Percentiles rank a stretch among this genome's conserved stretches.
These are phyloP conservation scores for Epistrophe grossulariae DNA, from an alignment of 2,888 invertebrate genomes.

Conservation along the genomic window DNA sequence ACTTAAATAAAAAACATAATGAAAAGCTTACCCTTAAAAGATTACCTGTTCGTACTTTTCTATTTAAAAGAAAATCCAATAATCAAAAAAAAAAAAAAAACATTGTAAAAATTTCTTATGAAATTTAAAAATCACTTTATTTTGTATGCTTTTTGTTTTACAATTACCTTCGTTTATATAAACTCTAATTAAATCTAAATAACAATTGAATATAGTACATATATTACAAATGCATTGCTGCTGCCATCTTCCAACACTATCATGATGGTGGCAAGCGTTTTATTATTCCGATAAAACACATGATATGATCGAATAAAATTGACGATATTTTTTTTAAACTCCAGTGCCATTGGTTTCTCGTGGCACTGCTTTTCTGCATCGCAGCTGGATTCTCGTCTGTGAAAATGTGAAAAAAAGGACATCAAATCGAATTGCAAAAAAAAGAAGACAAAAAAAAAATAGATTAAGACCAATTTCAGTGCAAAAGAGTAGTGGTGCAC, in stretches of 20 bases:
- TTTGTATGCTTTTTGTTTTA: constrained; percentile 27
- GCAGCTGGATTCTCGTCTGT: constrained; percentile 82
- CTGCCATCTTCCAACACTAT: constrained; percentile 53
- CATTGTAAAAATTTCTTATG: constrained; percentile 49
- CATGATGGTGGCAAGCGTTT: constrained; percentile 61
- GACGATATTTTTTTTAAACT: constrained; percentile 38
- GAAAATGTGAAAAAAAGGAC: constrained; percentile 1
- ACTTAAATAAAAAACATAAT: too few species aligned
- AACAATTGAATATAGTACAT: constrained; percentile 74
- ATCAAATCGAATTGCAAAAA: constrained; percentile 41
- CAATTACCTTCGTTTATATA: constrained; percentile 61
- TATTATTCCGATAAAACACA: constrained; percentile 63
- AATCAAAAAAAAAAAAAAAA: not conserved
- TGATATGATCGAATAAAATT: constrained; percentile 63
- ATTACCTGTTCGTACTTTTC: not conserved
- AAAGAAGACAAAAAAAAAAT: constrained; percentile 18
- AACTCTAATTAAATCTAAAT: constrained; percentile 75
- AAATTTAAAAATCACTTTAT: constrained; percentile 75
- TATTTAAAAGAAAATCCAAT: not conserved
- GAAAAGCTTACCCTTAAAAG: not conserved
- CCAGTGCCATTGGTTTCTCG: constrained; percentile 43
- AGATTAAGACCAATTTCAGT: constrained; percentile 38
- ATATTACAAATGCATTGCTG: constrained; percentile 55
- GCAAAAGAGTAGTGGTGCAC: not conserved
- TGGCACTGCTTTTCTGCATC: constrained; percentile 80